Conservation (phyloP, 2,888 invertebrate genomes). For the Agonopterix alstromeriana region DNA sequence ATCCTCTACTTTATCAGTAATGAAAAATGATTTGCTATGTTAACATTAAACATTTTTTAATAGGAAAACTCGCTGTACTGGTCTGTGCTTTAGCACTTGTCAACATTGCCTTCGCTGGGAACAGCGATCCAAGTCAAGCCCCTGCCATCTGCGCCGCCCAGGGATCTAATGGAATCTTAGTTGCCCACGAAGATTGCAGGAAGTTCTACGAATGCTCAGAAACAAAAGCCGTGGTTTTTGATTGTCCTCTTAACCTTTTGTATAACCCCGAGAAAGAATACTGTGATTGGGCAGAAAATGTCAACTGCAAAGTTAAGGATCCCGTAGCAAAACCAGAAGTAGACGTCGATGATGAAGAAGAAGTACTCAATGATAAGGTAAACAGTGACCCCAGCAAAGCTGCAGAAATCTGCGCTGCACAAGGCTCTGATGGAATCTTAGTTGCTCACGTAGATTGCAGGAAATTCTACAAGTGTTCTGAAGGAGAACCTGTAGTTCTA, state of each 20-base stretch:
- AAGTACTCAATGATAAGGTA: conserved; percentile 5
- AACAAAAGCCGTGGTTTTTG: conserved; percentile 14
- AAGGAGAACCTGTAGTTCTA: conserved; percentile 15
- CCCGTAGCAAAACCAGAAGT: background rate
- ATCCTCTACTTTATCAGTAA: too few species aligned
- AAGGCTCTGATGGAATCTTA: conserved; percentile 20
- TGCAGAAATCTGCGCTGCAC: conserved; percentile 22
- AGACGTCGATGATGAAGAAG: conserved; percentile 4
- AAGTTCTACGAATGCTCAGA: conserved; percentile 28
- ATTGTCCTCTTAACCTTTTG: conserved; percentile 21
- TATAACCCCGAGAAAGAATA: conserved; percentile 21
- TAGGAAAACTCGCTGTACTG: too few species aligned
- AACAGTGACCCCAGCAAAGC: conserved; percentile 24
- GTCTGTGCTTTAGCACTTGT: too few species aligned
- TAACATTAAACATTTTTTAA: too few species aligned
- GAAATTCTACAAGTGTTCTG: conserved; percentile 27
- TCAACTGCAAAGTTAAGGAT: conserved; percentile 4
- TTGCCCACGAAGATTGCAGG: conserved; percentile 35
- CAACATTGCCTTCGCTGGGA: background rate
- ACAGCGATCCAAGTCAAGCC: conserved; percentile 23
- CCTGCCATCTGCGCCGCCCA: conserved; percentile 22
- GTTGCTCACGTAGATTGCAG: conserved; percentile 35
- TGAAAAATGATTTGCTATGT: too few species aligned
- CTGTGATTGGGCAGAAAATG: conserved; percentile 32
- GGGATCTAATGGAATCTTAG: conserved; percentile 20